These are phyloP conservation scores for Chromobotia macracanthus DNA, from an alignment of 2,797 vertebrate species.

Conservation along the genomic window DNA sequence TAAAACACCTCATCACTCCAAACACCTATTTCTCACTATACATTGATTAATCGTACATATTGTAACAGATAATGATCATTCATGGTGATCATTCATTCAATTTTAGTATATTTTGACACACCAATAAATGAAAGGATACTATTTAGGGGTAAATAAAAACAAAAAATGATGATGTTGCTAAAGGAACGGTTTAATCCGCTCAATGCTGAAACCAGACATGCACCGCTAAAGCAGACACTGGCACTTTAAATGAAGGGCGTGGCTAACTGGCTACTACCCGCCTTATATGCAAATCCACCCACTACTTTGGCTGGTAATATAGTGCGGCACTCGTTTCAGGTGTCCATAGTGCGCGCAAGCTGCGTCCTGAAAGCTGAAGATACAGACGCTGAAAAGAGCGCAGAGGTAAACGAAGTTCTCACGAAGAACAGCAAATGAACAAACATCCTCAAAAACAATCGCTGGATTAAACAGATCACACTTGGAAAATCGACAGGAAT, in stretches of 20 bases:
- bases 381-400: slow-evolving; percentile 46
- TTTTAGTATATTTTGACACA: too few relatives aligned
- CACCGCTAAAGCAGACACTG: slow-evolving; percentile 49
- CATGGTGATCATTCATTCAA: too few relatives aligned
- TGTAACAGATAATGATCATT: too few relatives aligned
- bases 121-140: too few relatives aligned
- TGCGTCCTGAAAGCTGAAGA: slow-evolving; percentile 51
- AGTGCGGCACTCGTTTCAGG: slow-evolving; percentile 71
- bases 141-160: too few relatives aligned
- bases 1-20: background rate
- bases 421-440: background rate
- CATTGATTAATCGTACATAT: too few relatives aligned
- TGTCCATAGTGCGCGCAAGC: slow-evolving; percentile 61
- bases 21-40: background rate
- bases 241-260: slow-evolving; percentile 76
- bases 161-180: too few relatives aligned
- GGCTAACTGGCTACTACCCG: slow-evolving; percentile 69
- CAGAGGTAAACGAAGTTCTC: slow-evolving; percentile 11
- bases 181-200: too few relatives aligned
- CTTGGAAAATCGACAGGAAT: background rate
- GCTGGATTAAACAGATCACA: slow-evolving; percentile 7
- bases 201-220: background rate
- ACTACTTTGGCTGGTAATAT: slow-evolving; percentile 64
- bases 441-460: background rate
- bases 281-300: slow-evolving; percentile 71